Evolutionary conservation across 53 echinoderm and acorn worm species (phyloP).

Genomic region (Echinometra lucunter): DNA sequence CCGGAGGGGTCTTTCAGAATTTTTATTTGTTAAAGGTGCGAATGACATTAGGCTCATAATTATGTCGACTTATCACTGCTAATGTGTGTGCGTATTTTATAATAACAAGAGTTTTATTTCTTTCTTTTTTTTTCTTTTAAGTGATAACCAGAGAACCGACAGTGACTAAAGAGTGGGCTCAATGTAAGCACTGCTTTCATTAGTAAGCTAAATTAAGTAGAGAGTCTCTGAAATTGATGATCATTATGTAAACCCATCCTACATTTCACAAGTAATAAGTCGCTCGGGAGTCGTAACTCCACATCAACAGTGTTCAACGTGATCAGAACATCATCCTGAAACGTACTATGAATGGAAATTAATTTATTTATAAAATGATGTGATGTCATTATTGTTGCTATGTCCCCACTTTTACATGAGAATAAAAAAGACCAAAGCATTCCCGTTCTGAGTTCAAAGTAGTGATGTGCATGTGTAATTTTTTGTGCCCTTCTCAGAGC

Average conservation of each 20-base stretch:
- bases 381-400: not conserved
- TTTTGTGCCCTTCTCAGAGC: not conserved
- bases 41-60: too few species aligned
- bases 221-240: not conserved
- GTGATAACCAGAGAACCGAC: not conserved
- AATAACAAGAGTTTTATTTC: too few species aligned
- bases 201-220: not conserved
- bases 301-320: not conserved
- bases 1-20: too few species aligned
- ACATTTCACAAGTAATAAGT: not conserved
- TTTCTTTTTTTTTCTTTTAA: not conserved
- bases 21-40: too few species aligned
- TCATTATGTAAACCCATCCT: constrained; percentile 11
- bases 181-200: not conserved
- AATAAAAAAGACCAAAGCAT: constrained; percentile 50
- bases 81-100: too few species aligned
- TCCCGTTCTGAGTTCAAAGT: constrained; percentile 6
- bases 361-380: not conserved
- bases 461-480: not conserved
- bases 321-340: not conserved
- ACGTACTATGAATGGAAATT: not conserved
- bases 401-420: constrained; percentile 20
- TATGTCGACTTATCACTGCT: too few species aligned
- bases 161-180: not conserved
- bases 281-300: not conserved